phyloP scores from a whole-genome alignment of 2,888 invertebrate genomes.

The Branchellion lobata region DNA sequence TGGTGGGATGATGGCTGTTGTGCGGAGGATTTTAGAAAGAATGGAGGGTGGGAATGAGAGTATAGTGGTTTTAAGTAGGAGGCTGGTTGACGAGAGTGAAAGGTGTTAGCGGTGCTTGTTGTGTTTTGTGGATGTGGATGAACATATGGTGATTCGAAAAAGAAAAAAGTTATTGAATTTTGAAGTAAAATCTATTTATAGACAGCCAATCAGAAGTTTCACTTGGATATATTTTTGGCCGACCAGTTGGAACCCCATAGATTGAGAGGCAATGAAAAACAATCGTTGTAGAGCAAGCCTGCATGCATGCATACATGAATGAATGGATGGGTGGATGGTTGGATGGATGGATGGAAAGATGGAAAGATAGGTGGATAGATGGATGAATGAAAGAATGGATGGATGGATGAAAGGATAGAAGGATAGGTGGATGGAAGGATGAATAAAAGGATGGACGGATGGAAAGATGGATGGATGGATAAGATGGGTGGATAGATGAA shows the following conservation, averaged over 20 bases:
- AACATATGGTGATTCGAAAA: background rate
- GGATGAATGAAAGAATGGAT: too few species aligned
- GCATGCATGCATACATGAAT: background rate
- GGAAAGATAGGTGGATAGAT: too few species aligned
- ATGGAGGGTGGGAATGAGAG: background rate
- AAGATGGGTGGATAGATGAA: too few species aligned
- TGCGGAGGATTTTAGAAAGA: background rate
- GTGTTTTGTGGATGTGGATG: background rate
- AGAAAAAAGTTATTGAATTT: too few species aligned
- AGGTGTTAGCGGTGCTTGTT: background rate
- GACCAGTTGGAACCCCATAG: conserved; percentile 88
- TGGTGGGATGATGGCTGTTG: background rate
- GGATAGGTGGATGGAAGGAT: too few species aligned
- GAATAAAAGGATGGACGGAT: too few species aligned
- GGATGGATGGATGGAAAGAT: too few species aligned
- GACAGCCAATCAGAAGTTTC: background rate
- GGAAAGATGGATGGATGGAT: too few species aligned
- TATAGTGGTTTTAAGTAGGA: background rate
- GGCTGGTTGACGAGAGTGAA: background rate
- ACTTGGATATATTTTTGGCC: conserved; percentile 26
- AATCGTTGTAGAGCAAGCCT: conserved; percentile 90
- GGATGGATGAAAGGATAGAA: too few species aligned
- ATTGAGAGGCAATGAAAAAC: conserved; percentile 93
- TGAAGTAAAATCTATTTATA: too few species aligned
- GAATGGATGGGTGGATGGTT: too few species aligned